Evolutionary conservation across 2,888 invertebrate genomes (phyloP).

Genomic region (Ceraclea dissimilis): DNA sequence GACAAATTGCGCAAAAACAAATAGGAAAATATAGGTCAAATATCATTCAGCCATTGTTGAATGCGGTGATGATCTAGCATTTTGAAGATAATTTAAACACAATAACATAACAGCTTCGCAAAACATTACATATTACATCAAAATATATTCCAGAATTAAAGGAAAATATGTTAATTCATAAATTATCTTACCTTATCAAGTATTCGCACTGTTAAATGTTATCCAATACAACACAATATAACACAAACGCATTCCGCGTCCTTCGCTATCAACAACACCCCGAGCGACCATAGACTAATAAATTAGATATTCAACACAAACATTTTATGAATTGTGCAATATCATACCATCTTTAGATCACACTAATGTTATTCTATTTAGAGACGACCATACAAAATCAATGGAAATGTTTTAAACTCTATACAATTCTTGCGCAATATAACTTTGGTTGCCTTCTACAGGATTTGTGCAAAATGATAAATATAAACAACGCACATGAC

Average conservation of each 20-base stretch:
- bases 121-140: slow-evolving; percentile 7
- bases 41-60: slow-evolving; percentile 21
- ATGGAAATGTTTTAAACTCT: neutral
- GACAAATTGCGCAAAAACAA: neutral
- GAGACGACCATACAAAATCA: neutral
- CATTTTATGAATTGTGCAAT: slow-evolving; percentile 4
- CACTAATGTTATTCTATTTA: neutral
- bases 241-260: slow-evolving; percentile 21
- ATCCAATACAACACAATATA: slow-evolving; percentile 18
- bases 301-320: slow-evolving; percentile 14
- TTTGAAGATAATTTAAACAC: slow-evolving; percentile 15
- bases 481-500: slow-evolving; percentile 20
- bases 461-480: slow-evolving; percentile 11
- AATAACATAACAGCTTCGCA: slow-evolving; percentile 20
- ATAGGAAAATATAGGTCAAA: slow-evolving; percentile 21
- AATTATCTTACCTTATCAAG: slow-evolving; percentile 21
- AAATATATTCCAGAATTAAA: slow-evolving; percentile 4
- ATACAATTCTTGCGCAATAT: neutral
- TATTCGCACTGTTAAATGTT: slow-evolving; percentile 20
- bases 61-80: slow-evolving; percentile 18
- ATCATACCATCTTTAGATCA: neutral
- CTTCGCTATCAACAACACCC: slow-evolving; percentile 24
- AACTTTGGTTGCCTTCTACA: neutral
- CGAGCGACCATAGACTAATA: slow-evolving; percentile 20
- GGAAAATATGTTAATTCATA: slow-evolving; percentile 4